Conservation (phyloP, 2,797 vertebrate genomes). For the Chiloscyllium punctatum region DNA sequence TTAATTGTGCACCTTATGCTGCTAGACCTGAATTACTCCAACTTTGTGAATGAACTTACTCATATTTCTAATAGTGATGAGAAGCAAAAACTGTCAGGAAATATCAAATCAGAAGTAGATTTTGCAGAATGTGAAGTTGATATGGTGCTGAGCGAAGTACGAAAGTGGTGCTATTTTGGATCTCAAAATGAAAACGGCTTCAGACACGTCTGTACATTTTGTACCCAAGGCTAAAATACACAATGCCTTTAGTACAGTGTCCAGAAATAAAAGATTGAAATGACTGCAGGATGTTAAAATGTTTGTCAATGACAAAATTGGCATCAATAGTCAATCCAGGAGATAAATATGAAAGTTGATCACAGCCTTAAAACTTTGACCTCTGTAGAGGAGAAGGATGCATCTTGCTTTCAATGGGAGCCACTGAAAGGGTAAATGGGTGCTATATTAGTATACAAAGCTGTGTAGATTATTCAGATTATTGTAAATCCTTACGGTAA, state of each 20-base stretch:
- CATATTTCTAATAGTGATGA: not conserved
- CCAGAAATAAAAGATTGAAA: constrained; percentile 5
- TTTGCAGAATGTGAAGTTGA: not conserved
- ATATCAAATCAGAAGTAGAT: not conserved
- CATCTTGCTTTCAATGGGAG: not conserved
- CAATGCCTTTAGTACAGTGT: not conserved
- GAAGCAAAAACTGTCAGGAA: not conserved
- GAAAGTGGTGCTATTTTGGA: not conserved
- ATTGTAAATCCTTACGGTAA: not conserved
- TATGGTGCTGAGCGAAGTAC: not conserved
- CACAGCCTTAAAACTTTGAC: not conserved
- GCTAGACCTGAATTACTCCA: not conserved
- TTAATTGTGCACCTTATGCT: not conserved
- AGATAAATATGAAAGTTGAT: not conserved
- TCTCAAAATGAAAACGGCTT: not conserved
- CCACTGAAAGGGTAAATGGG: not conserved
- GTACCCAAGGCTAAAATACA: not conserved
- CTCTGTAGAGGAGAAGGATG: not conserved
- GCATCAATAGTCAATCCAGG: constrained; percentile 14
- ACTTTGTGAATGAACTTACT: not conserved
- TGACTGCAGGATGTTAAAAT: constrained; percentile 6
- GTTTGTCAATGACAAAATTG: constrained; percentile 12
- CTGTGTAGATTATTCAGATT: not conserved
- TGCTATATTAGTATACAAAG: not conserved
- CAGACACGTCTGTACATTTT: not conserved